A percentile compares a stretch with the other conserved stretches of the same genome.
These are phyloP conservation scores for Helleia helle DNA, from an alignment of 2,888 invertebrate genomes.

Conservation along the genomic window DNA sequence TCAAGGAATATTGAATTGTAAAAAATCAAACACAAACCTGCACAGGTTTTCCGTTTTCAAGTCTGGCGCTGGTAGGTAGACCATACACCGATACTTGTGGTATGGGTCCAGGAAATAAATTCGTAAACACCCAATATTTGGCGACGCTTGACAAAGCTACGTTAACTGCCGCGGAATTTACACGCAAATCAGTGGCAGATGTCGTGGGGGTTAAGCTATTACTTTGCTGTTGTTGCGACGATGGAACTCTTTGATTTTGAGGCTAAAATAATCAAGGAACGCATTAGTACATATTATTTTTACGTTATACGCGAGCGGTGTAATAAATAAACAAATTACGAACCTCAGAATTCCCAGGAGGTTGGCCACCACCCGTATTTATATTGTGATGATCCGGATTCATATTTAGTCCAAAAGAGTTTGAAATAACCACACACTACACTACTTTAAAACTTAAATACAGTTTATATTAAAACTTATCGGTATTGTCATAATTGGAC, in stretches of 20 bases:
- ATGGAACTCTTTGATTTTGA: slow-evolving; percentile 54
- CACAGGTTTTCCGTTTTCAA: slow-evolving; percentile 76
- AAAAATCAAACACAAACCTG: slow-evolving; percentile 59
- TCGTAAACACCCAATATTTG: slow-evolving; percentile 89
- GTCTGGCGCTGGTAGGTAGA: slow-evolving; percentile 74
- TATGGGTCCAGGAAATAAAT: slow-evolving; percentile 83
- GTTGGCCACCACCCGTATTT: slow-evolving; percentile 75
- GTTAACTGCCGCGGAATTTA: slow-evolving; percentile 78
- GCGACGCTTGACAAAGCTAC: slow-evolving; percentile 84
- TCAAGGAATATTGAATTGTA: too few species aligned
- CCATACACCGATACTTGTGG: slow-evolving; percentile 84
- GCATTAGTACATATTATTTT: slow-evolving; percentile 27
- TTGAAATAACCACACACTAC: slow-evolving; percentile 32
- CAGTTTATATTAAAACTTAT: slow-evolving; percentile 57
- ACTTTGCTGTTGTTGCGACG: slow-evolving; percentile 40
- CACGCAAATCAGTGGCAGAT: slow-evolving; percentile 76
- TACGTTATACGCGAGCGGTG: slow-evolving; percentile 8
- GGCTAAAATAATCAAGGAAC: slow-evolving; percentile 39
- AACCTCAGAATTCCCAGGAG: slow-evolving; percentile 73
- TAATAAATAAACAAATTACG: slow-evolving; percentile 28
- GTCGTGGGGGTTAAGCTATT: slow-evolving; percentile 63
- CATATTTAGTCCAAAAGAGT: slow-evolving; percentile 50
- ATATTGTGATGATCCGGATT: slow-evolving; percentile 69
- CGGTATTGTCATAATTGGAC: slow-evolving; percentile 74
- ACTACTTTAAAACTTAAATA: slow-evolving; percentile 51